These are phyloP conservation scores for Nothura maculosa DNA, from an alignment of 2,797 vertebrate species.

Conservation along the genomic window DNA sequence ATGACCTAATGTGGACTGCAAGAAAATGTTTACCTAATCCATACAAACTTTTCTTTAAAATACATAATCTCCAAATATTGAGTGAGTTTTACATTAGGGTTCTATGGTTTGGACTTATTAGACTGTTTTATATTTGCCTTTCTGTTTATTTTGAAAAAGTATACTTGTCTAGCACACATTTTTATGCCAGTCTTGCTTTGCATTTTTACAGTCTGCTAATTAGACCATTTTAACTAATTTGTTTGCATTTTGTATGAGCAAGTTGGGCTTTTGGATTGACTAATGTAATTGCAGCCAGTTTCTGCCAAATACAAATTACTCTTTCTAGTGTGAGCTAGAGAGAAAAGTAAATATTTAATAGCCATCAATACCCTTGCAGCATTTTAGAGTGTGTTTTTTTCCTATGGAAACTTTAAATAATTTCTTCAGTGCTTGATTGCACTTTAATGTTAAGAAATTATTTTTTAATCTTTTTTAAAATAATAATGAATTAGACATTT, in stretches of 20 bases:
- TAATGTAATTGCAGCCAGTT: conserved; percentile 88
- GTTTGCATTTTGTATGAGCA: conserved; percentile 90
- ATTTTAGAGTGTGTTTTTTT: conserved; percentile 75
- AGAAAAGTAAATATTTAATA: conserved; percentile 91
- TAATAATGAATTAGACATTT: conserved; percentile 80
- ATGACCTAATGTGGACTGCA: background rate
- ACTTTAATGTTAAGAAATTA: conserved; percentile 83
- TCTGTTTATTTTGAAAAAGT: conserved; percentile 74
- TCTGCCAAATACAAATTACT: conserved; percentile 88
- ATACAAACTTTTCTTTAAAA: conserved; percentile 39
- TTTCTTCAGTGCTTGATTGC: conserved; percentile 82
- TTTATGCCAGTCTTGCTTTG: conserved; percentile 85
- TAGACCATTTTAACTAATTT: conserved; percentile 91
- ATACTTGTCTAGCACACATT: conserved; percentile 73
- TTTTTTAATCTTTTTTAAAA: conserved; percentile 83
- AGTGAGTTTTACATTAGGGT: background rate
- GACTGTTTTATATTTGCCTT: conserved; percentile 67
- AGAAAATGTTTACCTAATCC: background rate
- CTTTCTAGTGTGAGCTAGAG: conserved; percentile 85
- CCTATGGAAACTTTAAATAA: conserved; percentile 82
- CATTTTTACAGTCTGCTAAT: conserved; percentile 88
- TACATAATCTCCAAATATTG: background rate
- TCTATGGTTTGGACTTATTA: conserved; percentile 45
- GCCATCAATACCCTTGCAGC: conserved; percentile 85
- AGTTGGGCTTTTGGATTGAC: conserved; percentile 89